Conservation (phyloP, 1,140 invertebrate species). For the Aethina tumida region DNA sequence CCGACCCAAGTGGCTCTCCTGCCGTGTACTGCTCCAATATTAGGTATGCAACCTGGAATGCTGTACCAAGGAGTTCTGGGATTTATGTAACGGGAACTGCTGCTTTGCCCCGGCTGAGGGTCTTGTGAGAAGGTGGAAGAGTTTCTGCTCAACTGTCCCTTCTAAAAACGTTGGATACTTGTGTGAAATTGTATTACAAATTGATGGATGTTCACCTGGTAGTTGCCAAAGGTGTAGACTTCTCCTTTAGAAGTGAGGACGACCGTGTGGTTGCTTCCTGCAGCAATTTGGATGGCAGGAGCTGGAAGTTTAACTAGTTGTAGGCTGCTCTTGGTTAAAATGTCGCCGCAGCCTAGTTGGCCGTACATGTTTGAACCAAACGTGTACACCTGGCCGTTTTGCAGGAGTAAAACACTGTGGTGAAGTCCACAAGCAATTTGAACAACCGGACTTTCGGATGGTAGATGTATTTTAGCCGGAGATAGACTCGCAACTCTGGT, state of each 20-base stretch:
- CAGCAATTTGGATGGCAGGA: slow-evolving; percentile 65
- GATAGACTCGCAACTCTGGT: slow-evolving; percentile 64
- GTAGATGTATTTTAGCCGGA: slow-evolving; percentile 63
- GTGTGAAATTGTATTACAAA: too few relatives aligned
- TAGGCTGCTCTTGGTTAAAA: slow-evolving; percentile 61
- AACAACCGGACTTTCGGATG: slow-evolving; percentile 58
- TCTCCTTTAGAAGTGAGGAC: slow-evolving; percentile 82
- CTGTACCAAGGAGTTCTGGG: slow-evolving; percentile 61
- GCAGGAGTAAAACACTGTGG: slow-evolving; percentile 58
- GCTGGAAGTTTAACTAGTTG: slow-evolving; percentile 65
- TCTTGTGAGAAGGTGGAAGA: slow-evolving; percentile 33
- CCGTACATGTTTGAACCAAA: slow-evolving; percentile 93
- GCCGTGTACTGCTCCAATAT: slow-evolving; percentile 64
- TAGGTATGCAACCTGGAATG: slow-evolving; percentile 68
- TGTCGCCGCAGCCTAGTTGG: slow-evolving; percentile 84
- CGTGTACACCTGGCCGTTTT: slow-evolving; percentile 63
- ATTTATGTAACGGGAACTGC: slow-evolving; percentile 25
- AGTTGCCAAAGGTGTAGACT: slow-evolving; percentile 88
- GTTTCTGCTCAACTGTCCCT: slow-evolving; percentile 78
- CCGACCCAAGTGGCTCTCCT: slow-evolving; percentile 87
- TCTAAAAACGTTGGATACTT: slow-evolving; percentile 47
- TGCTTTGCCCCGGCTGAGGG: slow-evolving; percentile 33
- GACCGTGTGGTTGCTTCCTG: slow-evolving; percentile 92
- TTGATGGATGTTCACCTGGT: slow-evolving; percentile 52
- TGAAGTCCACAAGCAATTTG: slow-evolving; percentile 85